These are phyloP conservation scores for Siniperca obscura DNA, from an alignment of 2,797 vertebrate genomes.

Conservation along the genomic window DNA sequence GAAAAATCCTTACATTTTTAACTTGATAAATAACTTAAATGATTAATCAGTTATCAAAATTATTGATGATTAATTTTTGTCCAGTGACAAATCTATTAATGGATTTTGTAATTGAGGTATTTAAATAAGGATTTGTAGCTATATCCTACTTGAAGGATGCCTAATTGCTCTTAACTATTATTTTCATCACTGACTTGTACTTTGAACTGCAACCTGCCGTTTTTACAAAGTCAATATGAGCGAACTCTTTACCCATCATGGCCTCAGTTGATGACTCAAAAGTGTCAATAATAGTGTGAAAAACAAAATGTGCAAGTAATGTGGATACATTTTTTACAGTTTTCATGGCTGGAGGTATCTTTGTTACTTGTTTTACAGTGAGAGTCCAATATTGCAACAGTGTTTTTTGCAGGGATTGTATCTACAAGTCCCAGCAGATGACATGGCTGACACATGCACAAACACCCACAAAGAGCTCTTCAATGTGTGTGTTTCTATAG, in stretches of 20 bases:
- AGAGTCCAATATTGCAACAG: conserved; percentile 26
- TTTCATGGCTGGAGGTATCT: not conserved
- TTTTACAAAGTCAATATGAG: conserved; percentile 36
- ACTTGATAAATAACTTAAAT: not conserved
- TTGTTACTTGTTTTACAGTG: not conserved
- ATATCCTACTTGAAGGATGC: not conserved
- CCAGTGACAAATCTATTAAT: not conserved
- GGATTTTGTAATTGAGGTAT: not conserved
- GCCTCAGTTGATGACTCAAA: not conserved
- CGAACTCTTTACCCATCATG: not conserved
- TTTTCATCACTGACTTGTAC: conserved; percentile 5
- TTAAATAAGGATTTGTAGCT: not conserved
- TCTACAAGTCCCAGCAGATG: conserved; percentile 35
- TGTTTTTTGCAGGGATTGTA: conserved; percentile 15
- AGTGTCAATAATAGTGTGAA: not conserved
- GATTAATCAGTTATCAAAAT: not conserved
- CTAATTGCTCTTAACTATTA: not conserved
- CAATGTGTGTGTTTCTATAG: not conserved
- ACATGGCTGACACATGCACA: not conserved
- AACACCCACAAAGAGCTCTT: conserved; percentile 3
- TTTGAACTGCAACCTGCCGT: conserved; percentile 19
- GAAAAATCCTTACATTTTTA: not conserved
- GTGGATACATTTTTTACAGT: not conserved
- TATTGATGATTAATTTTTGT: not conserved
- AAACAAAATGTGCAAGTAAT: not conserved